Evolutionary conservation across 1,140 invertebrate genomes (phyloP), one percentile per base, ranked within the genome.

Genomic region (Acromyrmex charruanus): DNA sequence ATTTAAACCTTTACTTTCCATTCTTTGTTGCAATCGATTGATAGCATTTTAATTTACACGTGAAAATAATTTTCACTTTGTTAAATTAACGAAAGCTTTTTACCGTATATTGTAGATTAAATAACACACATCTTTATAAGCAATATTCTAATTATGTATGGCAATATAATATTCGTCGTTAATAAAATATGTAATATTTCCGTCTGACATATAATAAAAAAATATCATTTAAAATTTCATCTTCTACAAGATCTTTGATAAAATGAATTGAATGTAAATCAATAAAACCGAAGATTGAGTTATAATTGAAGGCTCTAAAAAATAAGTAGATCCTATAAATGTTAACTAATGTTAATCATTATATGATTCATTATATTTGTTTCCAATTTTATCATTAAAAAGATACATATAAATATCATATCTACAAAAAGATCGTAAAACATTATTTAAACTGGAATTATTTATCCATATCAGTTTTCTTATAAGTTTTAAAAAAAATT

Each of bases 11-110:
- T 35, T 21, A 12, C n/a, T 21, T 6, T 51, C 25, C 2, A 53
- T 35, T 12, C 49, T 68, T 10, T 21, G 5, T 66, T 51, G 14
- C 12, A 35, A 14, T 9, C 28, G 39, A 12, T 63, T 49, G 44
- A 9, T 28, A 28, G 58, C 7, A 44, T 44, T 61, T 25, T 63
- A 39, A 35, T 58, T 79, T 65, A 44, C 59, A 18, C 16, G 10
- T 0, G 39, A 44, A 59, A 59, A 65, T 77, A 77, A 44, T 63
- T 59, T 10, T 61, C 31, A 39, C 16, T 35, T 59, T 75, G 31
- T 59, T n/a, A 35, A 39, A 16, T 6, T 55, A 59, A 59, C 12
- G 2, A 12, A 69, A 69, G 14, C 4, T 51, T 51, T 49, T 6
- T 71, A 51, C 3, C 51, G 7, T 21, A 69, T 16, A 49, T 12